Evolutionary conservation across 1,140 invertebrate genomes (phyloP), one percentile per base, ranked within the genome.

Genomic region (Procambarus virginalis): DNA sequence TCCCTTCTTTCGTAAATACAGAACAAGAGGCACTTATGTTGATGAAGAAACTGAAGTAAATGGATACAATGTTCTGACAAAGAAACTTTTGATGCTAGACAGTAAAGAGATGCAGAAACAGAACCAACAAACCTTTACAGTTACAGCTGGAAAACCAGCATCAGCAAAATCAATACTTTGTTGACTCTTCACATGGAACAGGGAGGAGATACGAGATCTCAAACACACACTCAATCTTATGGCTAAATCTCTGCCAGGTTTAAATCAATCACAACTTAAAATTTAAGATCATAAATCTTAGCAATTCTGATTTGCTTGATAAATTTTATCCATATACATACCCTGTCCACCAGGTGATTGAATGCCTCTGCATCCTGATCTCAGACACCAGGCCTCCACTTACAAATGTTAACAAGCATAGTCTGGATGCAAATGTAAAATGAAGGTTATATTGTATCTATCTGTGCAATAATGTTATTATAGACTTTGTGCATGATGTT

Each of bases 171-270:
- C 17, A 22, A 48, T 2, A 34, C 46, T 46, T 22, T 86, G 46
- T n/a, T 86, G 76, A 86, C 9, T 48, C 60, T 86, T 14, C 84
- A 86, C 22, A 68, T 78, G 75, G 84, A 86, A 49, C 85, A 86
- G 46, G 55, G 85, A 86, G 46, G 85, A 86, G 17, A 80, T 86
- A 79, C 58, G 60, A 22, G 85, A 86, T 20, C 85, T 86, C n/a
- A 86, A 86, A 34, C 85, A 86, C 14, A 76, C 68, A 14, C 48
- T 86, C 14, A 86, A 86, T 22, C n/a, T 51, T 34, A 68, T 86
- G 10, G 78, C 20, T 22, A 86, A 70, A 73, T 60, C 34, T 80
- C 17, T 86, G 17, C 60, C 58, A 64, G 51, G 76, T 55, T 55
- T 55, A 55, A 9, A 55, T 55, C 51, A 55, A 12, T 55, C 51